Evolutionary conservation across 1,140 invertebrate genomes (phyloP), one percentile per base, ranked within the genome.

Genomic region (Phymorhynchus buccinoides): DNA sequence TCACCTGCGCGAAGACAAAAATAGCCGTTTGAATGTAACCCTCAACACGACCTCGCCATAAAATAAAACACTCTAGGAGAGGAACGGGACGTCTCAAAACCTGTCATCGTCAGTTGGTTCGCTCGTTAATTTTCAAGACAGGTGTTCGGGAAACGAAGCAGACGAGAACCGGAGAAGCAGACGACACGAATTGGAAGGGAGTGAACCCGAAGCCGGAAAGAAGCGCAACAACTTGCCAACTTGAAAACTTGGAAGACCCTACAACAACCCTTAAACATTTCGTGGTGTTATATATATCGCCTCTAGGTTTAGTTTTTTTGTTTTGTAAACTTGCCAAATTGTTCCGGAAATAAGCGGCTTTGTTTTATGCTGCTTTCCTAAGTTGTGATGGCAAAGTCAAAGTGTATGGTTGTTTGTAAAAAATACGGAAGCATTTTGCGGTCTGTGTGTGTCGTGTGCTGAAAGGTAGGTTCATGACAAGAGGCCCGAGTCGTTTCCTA

Each of bases 1-100:
- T 75, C 39, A 75, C 71, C 71, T 75, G 71, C 30, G 71, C 48
- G 71, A 35, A 75, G 71, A 75, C 71, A 75, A 75, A 75, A 75
- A 75, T 75, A 75, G 71, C 71, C 32, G 12, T 37, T 75, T 37
- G 32, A 41, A 39, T 75, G 35, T 7, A 35, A 37, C 71, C 35
- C 71, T 37, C 71, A 37, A 75, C 71, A 75, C 71, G 71, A 41
- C 18, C 35, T 22, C 30, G 30, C 30, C 32, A 39, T 75, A 75
- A 66, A 22, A 66, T 6, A 30, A 22, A 66, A 16, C 22, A 22
- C 22, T 22, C 22, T 22, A 52, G 9, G 48, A 52, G 22, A 22
- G n/a, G 7, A 30, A 66, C 62, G 27, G 27, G 22, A 22, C 27
- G 18, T 22, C n/a, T 22, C 7, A 7, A n/a, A 7, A 30, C n/a